A percentile compares a stretch with the other conserved stretches of the same genome.
These are phyloP conservation scores for Theodoxus fluviatilis DNA, from an alignment of 2,888 invertebrate species.

Conservation along the genomic window DNA sequence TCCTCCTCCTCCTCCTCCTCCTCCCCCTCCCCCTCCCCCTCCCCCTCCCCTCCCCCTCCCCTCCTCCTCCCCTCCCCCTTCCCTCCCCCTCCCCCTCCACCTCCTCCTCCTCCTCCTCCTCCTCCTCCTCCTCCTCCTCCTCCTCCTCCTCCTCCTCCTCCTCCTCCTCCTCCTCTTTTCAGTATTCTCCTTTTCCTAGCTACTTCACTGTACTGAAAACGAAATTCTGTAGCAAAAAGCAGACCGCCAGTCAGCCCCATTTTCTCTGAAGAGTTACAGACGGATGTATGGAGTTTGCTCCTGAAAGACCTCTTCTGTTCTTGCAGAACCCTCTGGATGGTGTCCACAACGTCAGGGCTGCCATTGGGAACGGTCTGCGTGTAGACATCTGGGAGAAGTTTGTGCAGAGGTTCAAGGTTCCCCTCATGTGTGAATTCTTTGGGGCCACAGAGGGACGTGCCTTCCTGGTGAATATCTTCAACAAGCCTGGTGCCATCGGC, in stretches of 20 bases:
- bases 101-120: too few relatives aligned
- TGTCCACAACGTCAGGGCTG: constrained; percentile 70
- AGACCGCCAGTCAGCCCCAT: not conserved
- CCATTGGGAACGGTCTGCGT: constrained; percentile 91
- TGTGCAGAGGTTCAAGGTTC: constrained; percentile 82
- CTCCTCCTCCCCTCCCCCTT: too few relatives aligned
- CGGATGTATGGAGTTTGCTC: not conserved
- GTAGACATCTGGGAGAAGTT: constrained; percentile 93
- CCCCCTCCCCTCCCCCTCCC: too few relatives aligned
- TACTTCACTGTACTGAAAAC: too few relatives aligned
- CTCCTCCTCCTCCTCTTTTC: too few relatives aligned
- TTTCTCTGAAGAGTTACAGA: not conserved
- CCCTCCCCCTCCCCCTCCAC: too few relatives aligned
- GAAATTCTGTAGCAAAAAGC: not conserved
- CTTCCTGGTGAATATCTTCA: constrained; percentile 92
- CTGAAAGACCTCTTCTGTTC: not conserved
- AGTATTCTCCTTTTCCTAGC: too few relatives aligned
- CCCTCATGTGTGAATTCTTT: constrained; percentile 87
- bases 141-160: too few relatives aligned
- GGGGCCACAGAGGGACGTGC: constrained; percentile 97
- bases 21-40: too few relatives aligned
- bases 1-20: too few relatives aligned
- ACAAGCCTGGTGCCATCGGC: constrained; percentile 68
- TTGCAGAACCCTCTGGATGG: constrained; percentile 37
- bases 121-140: too few relatives aligned